Evolutionary conservation across 2,113 vertebrate genomes (phyloP), one percentile per base, ranked within the genome.

Genomic region (Myotis brandtii): DNA sequence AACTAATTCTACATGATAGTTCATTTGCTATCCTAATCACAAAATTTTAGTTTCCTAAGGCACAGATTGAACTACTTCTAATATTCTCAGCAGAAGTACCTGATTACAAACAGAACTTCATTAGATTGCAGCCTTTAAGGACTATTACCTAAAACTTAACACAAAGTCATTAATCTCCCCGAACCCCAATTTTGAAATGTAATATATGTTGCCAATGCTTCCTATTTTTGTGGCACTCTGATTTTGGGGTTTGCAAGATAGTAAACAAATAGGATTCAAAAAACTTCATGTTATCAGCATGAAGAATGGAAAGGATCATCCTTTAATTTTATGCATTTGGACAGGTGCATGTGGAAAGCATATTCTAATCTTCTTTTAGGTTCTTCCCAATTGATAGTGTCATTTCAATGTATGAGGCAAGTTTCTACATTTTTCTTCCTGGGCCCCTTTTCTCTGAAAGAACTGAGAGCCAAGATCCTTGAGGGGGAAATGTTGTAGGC

Each of bases 21-120:
- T 93, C 77, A 82, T 89, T 86, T 93, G 85, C 40, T 93, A 77
- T 21, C 89, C n/a, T 73, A 43, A 86, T 56, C 23, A 85, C 77
- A 32, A 82, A 75, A 79, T 23, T 85, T 59, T 70, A 86, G 88
- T 70, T 93, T 93, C 25, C 37, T 32, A 23, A 82, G 27, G 6
- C 27, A 40, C 37, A 90, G 21, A 79, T 4, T 79, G 48, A 97
- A 30, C 30, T 85, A 82, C 67, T 91, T 52, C 14, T 27, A 85
- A 73, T 67, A 46, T 84, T 75, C 11, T 95, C 18, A 69, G n/a
- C 43, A 80, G 40, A 87, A 89, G 8, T 40, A 59, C 13, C 8
- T 32, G 20, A n/a, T 76, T 88, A 73, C 12, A 48, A 75, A 16
- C 62, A 81, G 40, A 91, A 40, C 46, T 72, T 93, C 40, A 27